Evolutionary conservation across 2,797 vertebrate species (phyloP), one percentile per base, ranked within the genome.

Genomic region (Helicolenus hilgendorfi): DNA sequence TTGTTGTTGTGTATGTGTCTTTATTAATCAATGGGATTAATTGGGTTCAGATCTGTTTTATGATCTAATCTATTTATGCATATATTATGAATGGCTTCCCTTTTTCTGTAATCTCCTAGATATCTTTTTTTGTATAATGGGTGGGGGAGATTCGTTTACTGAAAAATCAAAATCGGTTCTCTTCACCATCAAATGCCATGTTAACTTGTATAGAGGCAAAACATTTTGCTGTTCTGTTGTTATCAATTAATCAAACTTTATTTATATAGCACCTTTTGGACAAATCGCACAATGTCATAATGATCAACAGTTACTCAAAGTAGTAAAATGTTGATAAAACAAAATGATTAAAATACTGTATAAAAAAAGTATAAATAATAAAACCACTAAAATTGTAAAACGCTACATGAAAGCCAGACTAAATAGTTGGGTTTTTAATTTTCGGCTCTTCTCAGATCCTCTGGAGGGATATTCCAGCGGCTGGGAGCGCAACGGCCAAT

Each of bases 401-500:
- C 41, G 41, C 41, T 18, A 18, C 41, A 45, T 45, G 41, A 18
- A 0, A 45, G 41, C 0, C 41, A 18, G 41, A 45, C 6, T 45
- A 45, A 0, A 18, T 18, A 45, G 31, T 8, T 33, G 2, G 7
- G 31, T 33, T 33, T 33, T 33, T 33, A 33, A 2, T 33, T 33
- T 45, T 45, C 41, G 18, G 41, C 15, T 45, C 41, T 18, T 45
- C 41, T 45, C 38, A 41, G 38, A 41, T 41, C 41, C 15, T 1
- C 41, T 41, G 5, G 38, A 41, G 38, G 14, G 41, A 15, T 45
- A 14, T 15, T 45, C 41, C 41, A 45, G 41, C 41, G 6, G 41
- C 41, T 45, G 0, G 41, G 14, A 45, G 41, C 38, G 0, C 14
- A 45, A 45, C 6, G 2, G 14, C 38, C n/a, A n/a, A 41, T 45